These are phyloP conservation scores for Copidosoma floridanum DNA, from an alignment of 1,140 invertebrate species.

Conservation along the genomic window DNA sequence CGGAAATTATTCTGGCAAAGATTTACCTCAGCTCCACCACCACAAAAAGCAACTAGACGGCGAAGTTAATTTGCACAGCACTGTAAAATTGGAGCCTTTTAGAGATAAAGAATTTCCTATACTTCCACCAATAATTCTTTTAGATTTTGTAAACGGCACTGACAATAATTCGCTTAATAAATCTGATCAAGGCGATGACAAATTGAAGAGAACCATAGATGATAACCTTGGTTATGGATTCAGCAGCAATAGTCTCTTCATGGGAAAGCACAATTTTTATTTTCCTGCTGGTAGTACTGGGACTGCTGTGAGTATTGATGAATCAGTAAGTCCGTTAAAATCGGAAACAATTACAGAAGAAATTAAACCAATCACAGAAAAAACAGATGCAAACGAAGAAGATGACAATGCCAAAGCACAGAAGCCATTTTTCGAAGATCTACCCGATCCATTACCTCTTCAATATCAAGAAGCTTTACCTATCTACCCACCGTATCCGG, in stretches of 20 bases:
- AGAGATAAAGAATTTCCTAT: constrained; percentile 34
- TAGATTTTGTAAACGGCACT: constrained; percentile 47
- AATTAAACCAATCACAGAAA: constrained; percentile 35
- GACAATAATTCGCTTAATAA: constrained; percentile 26
- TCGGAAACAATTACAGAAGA: constrained; percentile 48
- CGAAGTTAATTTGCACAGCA: background rate
- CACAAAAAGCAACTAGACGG: constrained; percentile 3
- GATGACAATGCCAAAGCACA: background rate
- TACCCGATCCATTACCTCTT: constrained; percentile 18
- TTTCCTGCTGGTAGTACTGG: constrained; percentile 50
- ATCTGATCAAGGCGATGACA: constrained; percentile 38
- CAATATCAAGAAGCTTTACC: constrained; percentile 9
- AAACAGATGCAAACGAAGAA: constrained; percentile 16
- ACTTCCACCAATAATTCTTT: constrained; percentile 47
- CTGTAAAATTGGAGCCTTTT: background rate
- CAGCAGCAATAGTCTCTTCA: constrained; percentile 40
- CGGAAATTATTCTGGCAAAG: background rate
- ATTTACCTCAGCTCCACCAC: background rate
- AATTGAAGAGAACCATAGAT: constrained; percentile 49
- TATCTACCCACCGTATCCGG: constrained; percentile 20
- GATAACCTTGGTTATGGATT: constrained; percentile 49
- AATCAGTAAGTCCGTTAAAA: constrained; percentile 50
- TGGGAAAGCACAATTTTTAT: constrained; percentile 49
- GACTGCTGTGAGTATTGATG: constrained; percentile 51
- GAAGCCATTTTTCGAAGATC: background rate